Percentiles rank a stretch among this genome's conserved stretches.
Evolutionary conservation across 2,113 vertebrate genomes (phyloP).

Genomic region (Orientallactaga bullata): DNA sequence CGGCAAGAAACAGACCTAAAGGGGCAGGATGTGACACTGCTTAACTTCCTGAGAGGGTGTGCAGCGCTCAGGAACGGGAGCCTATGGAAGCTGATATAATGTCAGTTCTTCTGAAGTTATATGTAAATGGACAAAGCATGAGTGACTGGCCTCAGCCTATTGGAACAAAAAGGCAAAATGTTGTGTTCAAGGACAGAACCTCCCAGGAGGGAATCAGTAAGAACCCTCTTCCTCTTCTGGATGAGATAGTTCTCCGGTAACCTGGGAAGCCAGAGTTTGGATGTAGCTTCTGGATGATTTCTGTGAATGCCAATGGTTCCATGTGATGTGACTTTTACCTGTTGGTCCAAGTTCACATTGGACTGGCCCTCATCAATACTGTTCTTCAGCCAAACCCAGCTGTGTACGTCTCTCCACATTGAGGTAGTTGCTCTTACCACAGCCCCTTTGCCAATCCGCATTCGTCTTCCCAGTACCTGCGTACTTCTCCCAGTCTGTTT

Average conservation of each 20-base stretch:
- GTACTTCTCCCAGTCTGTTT: background rate
- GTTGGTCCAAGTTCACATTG: background rate
- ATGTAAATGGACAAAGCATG: background rate
- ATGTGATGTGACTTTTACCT: background rate
- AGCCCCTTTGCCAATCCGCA: background rate
- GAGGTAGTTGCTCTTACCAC: background rate
- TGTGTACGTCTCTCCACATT: background rate
- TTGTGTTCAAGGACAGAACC: background rate
- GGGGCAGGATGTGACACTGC: background rate
- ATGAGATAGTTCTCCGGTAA: background rate
- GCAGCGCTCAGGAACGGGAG: background rate
- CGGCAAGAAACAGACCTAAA: background rate
- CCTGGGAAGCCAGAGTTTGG: background rate
- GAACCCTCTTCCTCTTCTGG: background rate
- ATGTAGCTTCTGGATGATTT: background rate
- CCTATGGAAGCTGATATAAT: background rate
- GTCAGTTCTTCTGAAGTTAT: background rate
- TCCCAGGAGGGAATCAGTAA: background rate
- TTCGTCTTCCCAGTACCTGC: background rate
- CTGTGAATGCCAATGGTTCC: background rate
- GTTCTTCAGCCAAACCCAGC: background rate
- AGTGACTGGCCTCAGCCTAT: background rate
- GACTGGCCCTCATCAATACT: background rate
- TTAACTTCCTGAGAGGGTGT: background rate
- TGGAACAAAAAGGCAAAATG: conserved; percentile 15